Percentiles rank a stretch among this genome's conserved stretches.
Evolutionary conservation across 2,113 vertebrate species (phyloP).

Genomic region (Notiomystis cincta): DNA sequence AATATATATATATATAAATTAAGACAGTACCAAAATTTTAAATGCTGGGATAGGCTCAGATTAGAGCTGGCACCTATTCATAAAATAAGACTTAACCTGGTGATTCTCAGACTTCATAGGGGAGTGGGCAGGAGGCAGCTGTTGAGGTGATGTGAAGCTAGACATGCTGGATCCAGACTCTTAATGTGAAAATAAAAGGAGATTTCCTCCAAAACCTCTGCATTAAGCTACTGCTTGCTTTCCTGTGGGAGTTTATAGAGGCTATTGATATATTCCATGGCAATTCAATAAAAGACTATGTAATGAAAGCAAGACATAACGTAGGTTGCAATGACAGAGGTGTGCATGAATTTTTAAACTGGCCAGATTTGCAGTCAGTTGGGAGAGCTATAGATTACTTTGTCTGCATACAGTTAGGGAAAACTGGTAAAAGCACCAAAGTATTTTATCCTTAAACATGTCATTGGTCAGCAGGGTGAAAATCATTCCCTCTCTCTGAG

Average conservation of each 20-base stretch:
- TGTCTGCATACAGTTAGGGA: neutral
- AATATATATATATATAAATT: neutral
- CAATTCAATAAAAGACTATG: constrained; percentile 51
- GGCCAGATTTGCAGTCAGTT: constrained; percentile 19
- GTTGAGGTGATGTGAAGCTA: neutral
- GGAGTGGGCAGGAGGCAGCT: neutral
- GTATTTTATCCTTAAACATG: constrained; percentile 56
- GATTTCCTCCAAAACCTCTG: constrained; percentile 30
- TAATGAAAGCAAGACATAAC: constrained; percentile 53
- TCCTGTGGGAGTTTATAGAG: constrained; percentile 12
- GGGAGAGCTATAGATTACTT: constrained; percentile 29
- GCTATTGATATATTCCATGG: neutral
- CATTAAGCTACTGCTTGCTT: constrained; percentile 18
- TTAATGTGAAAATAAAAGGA: constrained; percentile 35
- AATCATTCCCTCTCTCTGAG: neutral
- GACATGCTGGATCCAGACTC: neutral
- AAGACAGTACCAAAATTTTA: neutral
- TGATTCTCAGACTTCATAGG: rapidly evolving
- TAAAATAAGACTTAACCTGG: neutral
- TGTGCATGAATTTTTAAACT: constrained; percentile 56
- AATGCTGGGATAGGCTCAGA: neutral
- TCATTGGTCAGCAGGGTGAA: neutral
- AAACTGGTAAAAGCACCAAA: constrained; percentile 26
- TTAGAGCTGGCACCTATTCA: neutral
- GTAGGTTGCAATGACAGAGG: neutral